These are phyloP conservation scores for Acronicta psi DNA, from an alignment of 2,888 invertebrate species.

Conservation along the genomic window DNA sequence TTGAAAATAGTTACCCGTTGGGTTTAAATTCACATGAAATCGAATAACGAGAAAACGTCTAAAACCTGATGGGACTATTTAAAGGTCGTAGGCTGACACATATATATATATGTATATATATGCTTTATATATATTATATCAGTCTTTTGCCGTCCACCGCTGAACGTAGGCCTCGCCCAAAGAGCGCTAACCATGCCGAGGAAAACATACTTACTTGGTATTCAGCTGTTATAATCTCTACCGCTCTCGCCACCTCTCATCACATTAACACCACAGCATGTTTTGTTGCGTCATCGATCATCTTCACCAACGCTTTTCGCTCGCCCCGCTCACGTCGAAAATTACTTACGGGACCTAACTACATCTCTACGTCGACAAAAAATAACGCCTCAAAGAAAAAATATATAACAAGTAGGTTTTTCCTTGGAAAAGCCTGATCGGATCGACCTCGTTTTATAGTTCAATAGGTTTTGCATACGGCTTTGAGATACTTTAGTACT, in stretches of 20 bases:
- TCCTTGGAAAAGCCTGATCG: conserved; percentile 41
- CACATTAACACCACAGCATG: conserved; percentile 48
- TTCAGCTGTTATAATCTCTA: conserved; percentile 1
- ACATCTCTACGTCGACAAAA: conserved; percentile 65
- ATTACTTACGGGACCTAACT: conserved; percentile 81
- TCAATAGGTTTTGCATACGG: conserved; percentile 52
- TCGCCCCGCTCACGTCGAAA: conserved; percentile 73
- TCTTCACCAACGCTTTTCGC: conserved; percentile 73
- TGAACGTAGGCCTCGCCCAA: no score
- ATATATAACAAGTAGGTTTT: conserved; percentile 48
- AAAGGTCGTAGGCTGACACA: no score
- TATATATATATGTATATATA: no score
- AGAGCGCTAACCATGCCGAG: no score
- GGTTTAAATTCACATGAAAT: no score
- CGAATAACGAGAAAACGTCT: no score
- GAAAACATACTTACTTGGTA: no score
- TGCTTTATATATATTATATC: no score
- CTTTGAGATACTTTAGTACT: conserved; percentile 42
- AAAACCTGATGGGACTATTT: no score
- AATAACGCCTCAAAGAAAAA: conserved; percentile 54
- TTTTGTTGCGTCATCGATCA: conserved; percentile 83
- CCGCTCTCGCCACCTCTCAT: conserved; percentile 45
- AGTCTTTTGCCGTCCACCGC: no score
- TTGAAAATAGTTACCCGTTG: no score
- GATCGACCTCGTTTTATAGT: conserved; percentile 53